Evolutionary conservation across 2,113 vertebrate genomes (phyloP), one percentile per base, ranked within the genome.

Genomic region (Chaetodon trifascialis): DNA sequence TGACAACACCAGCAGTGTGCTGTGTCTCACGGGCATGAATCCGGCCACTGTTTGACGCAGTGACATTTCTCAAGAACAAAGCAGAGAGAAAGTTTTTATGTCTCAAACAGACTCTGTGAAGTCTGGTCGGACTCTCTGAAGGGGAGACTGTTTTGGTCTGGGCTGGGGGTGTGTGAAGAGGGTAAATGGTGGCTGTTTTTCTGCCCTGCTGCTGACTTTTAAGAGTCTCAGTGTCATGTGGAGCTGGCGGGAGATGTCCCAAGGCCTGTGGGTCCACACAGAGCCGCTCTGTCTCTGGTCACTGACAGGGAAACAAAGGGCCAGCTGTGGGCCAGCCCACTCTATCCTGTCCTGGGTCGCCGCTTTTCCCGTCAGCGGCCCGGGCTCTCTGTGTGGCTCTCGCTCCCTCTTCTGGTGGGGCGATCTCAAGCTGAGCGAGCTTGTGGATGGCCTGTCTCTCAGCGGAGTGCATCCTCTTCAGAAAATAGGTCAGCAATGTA

Each of bases 201-300:
- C 75, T 86, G 81, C 76, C 7, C 65, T 76, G 76, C 30, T 79
- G 82, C 55, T 79, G 46, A 60, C 52, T 89, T 30, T 88, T 85
- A 84, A 69, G 85, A 78, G 76, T 72, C 64, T 76, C 66, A 46
- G 91, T 94, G 92, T 93, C 86, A 89, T 89, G 86, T 89, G 92
- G 95, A 83, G 92, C 92, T 88, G 87, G 92, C 56, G 80, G 91
- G 95, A 94, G 94, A 95, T 73, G 93, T 94, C 94, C 92, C 94
- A 94, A 88, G 69, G 87, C 77, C 82, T 84, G 79, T 62, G 75
- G 40, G 79, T 83, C 91, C 76, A 86, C 85, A 96, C 93, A 96
- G 93, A 91, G 92, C 76, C 4, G 74, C 93, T 94, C 94, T 96
- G 94, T 96, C 89, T 80, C 66, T 65, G 89, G 86, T 75, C 69